Evolutionary conservation across 2,888 invertebrate species (phyloP).

Genomic region (Dynastes grantii): DNA sequence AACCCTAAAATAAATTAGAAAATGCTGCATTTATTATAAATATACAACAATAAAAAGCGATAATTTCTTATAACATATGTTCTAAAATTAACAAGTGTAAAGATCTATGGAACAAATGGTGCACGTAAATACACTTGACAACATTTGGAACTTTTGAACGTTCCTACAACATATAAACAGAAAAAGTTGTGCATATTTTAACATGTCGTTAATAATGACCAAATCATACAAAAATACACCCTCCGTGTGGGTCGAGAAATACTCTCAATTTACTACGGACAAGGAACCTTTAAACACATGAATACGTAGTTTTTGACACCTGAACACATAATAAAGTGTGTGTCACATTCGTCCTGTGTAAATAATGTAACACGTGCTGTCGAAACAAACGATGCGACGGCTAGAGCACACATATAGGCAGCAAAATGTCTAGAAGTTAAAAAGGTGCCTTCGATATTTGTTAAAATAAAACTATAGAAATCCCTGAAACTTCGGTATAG

Average conservation of each 20-base stretch:
- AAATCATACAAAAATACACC: constrained; percentile 3
- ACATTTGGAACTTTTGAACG: no score
- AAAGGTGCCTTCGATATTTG: neutral
- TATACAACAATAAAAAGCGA: no score
- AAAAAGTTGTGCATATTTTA: constrained; percentile 16
- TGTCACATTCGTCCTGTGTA: constrained; percentile 20
- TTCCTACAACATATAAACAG: no score
- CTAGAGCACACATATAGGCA: neutral
- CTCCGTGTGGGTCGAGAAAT: neutral
- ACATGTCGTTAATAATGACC: constrained; percentile 10
- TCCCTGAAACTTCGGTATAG: no score
- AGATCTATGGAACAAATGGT: no score
- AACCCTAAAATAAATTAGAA: no score
- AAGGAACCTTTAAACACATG: constrained; percentile 17
- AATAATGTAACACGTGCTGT: constrained; percentile 31
- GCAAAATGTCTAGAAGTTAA: neutral
- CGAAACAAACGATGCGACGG: neutral
- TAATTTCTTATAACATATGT: no score
- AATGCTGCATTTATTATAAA: no score
- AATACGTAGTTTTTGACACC: constrained; percentile 33
- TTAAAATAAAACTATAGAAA: neutral
- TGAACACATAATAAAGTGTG: constrained; percentile 34
- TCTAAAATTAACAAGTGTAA: no score
- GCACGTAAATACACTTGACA: no score
- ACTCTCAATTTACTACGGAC: constrained; percentile 3